Evolutionary conservation across 2,888 invertebrate genomes (phyloP), one percentile per base, ranked within the genome.

Genomic region (Leptothorax acervorum): DNA sequence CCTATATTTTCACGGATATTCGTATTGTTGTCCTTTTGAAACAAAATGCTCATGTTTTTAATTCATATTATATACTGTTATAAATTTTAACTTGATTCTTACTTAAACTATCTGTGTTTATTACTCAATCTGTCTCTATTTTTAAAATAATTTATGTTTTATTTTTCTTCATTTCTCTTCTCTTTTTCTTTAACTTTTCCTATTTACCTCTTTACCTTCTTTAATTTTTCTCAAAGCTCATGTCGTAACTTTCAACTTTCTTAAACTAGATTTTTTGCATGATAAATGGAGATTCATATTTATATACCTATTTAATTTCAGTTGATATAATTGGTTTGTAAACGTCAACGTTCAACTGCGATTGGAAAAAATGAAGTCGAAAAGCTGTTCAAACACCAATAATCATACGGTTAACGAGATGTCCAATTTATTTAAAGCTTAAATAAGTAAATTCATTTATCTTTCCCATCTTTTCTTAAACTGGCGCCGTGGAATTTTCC

Each of bases 361-460:
- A 66, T 76, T 18, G 68, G 0, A 12, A 66, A 53, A 76, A 66
- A 76, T 45, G 45, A 73, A 31, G 31, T 57, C 2, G 15, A 5
- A 53, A 78, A 57, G 31, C 23, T 55, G 28, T 28, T 48, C 11
- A 31, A 45, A 39, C 12, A n/a, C 2, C 42, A 53, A 42, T 57
- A 78, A 55, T 31, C 12, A 23, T 18, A 39, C 55, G n/a, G 45
- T 78, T 78, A 78, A 71, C 55, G 45, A 78, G 42, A 18, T 9
- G 55, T 15, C 55, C 31, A 71, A 78, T 71, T 78, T 73, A 55
- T 31, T 78, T 45, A 55, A 66, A 42, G 18, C 68, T 78, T 78
- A 71, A 71, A 78, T 57, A 78, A 31, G 45, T 51, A 76, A 76
- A 65, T 63, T 65, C 75, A 35, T 78, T 68, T 57, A 35, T 70